phyloP scores from a whole-genome alignment of 2,113 vertebrate genomes.

The Misgurnus anguillicaudatus region DNA sequence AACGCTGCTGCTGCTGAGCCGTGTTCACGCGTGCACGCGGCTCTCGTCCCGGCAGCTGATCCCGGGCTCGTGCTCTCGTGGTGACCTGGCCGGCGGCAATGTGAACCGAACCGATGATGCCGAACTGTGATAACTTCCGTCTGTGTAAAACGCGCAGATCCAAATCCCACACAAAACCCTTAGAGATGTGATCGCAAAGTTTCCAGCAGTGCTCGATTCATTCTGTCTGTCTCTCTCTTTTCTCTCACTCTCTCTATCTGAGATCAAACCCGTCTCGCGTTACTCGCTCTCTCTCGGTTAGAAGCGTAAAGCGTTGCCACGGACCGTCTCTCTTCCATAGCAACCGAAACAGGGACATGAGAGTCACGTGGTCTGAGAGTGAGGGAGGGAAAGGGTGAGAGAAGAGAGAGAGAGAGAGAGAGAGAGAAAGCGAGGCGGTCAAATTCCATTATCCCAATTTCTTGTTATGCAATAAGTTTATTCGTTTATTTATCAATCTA shows the following conservation, averaged over 20 bases:
- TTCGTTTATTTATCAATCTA: neutral
- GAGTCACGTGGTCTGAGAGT: conserved; percentile 62
- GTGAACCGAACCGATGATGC: conserved; percentile 20
- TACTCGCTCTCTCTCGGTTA: conserved; percentile 40
- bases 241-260: neutral
- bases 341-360: conserved; percentile 62
- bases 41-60: conserved; percentile 4
- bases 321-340: conserved; percentile 57
- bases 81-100: conserved; percentile 63
- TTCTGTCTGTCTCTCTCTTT: neutral
- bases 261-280: conserved; percentile 24
- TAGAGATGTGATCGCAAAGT: neutral
- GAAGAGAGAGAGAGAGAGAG: conserved; percentile 18
- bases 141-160: conserved; percentile 7
- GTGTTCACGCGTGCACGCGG: neutral
- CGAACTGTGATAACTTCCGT: neutral
- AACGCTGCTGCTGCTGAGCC: neutral
- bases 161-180: neutral
- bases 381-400: conserved; percentile 27
- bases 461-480: neutral
- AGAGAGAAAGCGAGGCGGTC: conserved; percentile 4
- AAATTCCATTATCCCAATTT: conserved; percentile 20
- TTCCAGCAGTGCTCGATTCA: neutral
- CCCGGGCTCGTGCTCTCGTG: conserved; percentile 28
- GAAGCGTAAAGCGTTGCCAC: conserved; percentile 56